Conservation (phyloP, 1,140 invertebrate genomes). For the Drosophila hydei region DNA sequence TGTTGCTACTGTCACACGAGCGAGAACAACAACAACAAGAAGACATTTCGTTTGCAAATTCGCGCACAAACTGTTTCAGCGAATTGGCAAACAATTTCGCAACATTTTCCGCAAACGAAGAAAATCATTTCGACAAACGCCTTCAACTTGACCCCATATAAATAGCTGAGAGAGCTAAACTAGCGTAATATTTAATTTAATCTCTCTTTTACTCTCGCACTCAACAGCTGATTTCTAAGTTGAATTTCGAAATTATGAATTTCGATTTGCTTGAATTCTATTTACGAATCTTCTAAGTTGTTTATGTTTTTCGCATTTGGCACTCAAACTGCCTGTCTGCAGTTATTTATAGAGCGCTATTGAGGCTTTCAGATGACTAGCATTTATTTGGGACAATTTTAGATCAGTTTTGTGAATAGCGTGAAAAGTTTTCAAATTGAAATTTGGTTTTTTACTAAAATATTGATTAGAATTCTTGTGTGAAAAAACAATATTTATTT, state of each 20-base stretch:
- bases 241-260: slow-evolving; percentile 15
- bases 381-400: slow-evolving; percentile 6
- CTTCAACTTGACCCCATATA: slow-evolving; percentile 78
- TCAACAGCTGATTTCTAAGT: slow-evolving; percentile 35
- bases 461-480: background rate
- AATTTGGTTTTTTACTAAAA: background rate
- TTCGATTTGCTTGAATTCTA: background rate
- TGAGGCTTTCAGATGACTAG: slow-evolving; percentile 23
- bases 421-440: slow-evolving; percentile 7
- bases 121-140: slow-evolving; percentile 42
- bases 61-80: slow-evolving; percentile 62
- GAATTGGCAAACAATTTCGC: slow-evolving; percentile 37
- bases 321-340: slow-evolving; percentile 29
- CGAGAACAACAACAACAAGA: slow-evolving; percentile 34
- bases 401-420: slow-evolving; percentile 10
- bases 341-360: slow-evolving; percentile 30
- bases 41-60: slow-evolving; percentile 64
- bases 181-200: background rate
- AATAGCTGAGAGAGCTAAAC: slow-evolving; percentile 29
- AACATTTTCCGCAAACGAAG: slow-evolving; percentile 36
- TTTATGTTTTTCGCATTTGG: slow-evolving; percentile 41
- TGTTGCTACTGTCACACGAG: background rate
- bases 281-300: slow-evolving; percentile 6
- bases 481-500: too few relatives aligned
- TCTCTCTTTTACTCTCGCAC: slow-evolving; percentile 1